Base-by-base conservation (phyloP, 2,113 vertebrate species). In the Eptesicus fuscus region DNA sequence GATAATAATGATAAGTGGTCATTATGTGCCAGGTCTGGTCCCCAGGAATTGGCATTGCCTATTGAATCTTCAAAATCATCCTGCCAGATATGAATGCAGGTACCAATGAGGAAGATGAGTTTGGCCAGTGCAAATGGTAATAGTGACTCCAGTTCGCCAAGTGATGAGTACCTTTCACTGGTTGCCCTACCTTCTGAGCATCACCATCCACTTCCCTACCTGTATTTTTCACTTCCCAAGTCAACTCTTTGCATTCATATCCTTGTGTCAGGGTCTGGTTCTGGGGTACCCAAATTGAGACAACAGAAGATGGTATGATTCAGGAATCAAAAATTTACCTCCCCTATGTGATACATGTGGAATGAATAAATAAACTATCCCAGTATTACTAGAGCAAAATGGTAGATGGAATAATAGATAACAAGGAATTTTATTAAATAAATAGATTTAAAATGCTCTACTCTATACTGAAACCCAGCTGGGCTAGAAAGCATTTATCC, bases 401-500 rank as follows among this genome's bases (percentile, higher is more conserved):
- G 53, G 7, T 47, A 76, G 44, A 70, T n/a, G 23, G 9, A 18
- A 13, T 70, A 71, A 95, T 47, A 73, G 14, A 82, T 74, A 32
- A 44, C 42, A 76, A 73, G 3, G n/a, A 78, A 59, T 61, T 2
- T 35, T 44, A 53, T 1, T 49, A 40, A 80, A 70, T 23, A 69
- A 6, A 65, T 14, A 14, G 23, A 88, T 76, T 65, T 53, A 65
- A 93, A 93, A 91, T 88, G 23, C 7, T 90, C 92, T 88, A 74
- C 30, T 47, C 78, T 59, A 78, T 49, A 42, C 25, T 73, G 61
- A 96, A 95, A 79, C 82, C 35, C 77, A 92, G 7, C 63, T 90
- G 16, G 28, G 51, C 44, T 76, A 74, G 69, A 96, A 92, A 95
- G 63, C 25, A 74, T 83, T 86, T 88, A 53, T 94, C 9, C 73